These are phyloP conservation scores for Ametastegia equiseti DNA, from an alignment of 2,888 invertebrate species.

Conservation along the genomic window DNA sequence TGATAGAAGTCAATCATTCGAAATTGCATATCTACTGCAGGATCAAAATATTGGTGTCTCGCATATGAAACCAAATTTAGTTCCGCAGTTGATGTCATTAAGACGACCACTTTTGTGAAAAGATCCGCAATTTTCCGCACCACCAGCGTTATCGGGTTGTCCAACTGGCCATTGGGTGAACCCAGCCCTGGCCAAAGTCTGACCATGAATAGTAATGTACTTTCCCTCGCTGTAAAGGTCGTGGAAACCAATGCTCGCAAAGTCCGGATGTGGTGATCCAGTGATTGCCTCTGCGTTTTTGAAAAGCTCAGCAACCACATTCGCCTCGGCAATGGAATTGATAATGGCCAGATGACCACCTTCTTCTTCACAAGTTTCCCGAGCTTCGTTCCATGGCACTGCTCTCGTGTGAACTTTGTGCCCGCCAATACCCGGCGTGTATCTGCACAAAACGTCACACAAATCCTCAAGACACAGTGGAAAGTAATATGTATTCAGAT, in stretches of 20 bases:
- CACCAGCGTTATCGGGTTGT: slow-evolving; percentile 8
- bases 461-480: not conserved
- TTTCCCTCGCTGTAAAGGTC: slow-evolving; percentile 10
- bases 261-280: not conserved
- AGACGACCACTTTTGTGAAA: not conserved
- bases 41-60: not conserved
- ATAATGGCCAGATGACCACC: slow-evolving; percentile 34
- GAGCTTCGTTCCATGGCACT: slow-evolving; percentile 7
- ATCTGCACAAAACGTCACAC: not conserved
- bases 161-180: not conserved
- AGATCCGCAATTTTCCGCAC: slow-evolving; percentile 13
- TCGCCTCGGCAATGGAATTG: slow-evolving; percentile 20
- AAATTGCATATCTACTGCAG: not conserved
- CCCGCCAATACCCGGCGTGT: slow-evolving; percentile 21
- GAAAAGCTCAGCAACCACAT: not conserved
- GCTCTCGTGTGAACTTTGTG: slow-evolving; percentile 26
- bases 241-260: slow-evolving; percentile 17
- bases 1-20: not conserved
- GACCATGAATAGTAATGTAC: slow-evolving; percentile 4
- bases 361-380: slow-evolving; percentile 41
- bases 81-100: not conserved
- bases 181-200: slow-evolving; percentile 20
- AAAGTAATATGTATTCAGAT: not conserved
- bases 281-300: not conserved
- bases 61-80: not conserved